Conservation (phyloP, 2,888 invertebrate species). For the Diarsia rubi region DNA sequence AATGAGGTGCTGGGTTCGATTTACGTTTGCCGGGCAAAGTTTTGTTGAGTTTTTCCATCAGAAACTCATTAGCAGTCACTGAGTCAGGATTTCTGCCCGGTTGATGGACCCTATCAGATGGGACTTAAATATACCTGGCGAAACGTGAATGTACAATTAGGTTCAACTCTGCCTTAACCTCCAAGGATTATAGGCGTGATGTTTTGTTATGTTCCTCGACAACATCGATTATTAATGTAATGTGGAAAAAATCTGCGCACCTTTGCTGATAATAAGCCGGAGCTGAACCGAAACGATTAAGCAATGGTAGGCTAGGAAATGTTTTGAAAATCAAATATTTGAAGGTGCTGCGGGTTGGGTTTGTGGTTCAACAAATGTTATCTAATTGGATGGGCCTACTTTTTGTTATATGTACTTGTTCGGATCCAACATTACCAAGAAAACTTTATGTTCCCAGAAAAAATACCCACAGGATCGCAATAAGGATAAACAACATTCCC, state of each 20-base stretch:
- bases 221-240: neutral
- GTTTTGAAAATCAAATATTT: neutral
- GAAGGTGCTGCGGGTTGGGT: neutral
- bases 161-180: too few relatives aligned
- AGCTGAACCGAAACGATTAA: neutral
- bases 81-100: too few relatives aligned
- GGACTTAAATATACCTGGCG: too few relatives aligned
- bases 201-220: too few relatives aligned
- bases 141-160: too few relatives aligned
- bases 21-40: too few relatives aligned
- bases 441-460: neutral
- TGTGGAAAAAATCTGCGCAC: neutral
- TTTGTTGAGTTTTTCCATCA: too few relatives aligned
- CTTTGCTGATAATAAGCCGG: neutral
- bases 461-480: neutral
- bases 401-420: neutral
- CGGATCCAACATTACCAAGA: neutral
- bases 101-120: too few relatives aligned
- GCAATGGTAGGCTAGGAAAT: neutral
- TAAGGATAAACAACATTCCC: slow-evolving; percentile 7
- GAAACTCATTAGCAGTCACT: too few relatives aligned
- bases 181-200: too few relatives aligned
- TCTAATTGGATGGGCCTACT: neutral
- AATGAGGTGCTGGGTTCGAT: too few relatives aligned
- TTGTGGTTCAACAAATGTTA: neutral